Evolutionary conservation across 1,140 invertebrate genomes (phyloP), one percentile per base, ranked within the genome.

Genomic region (Neodiprion fabricii): DNA sequence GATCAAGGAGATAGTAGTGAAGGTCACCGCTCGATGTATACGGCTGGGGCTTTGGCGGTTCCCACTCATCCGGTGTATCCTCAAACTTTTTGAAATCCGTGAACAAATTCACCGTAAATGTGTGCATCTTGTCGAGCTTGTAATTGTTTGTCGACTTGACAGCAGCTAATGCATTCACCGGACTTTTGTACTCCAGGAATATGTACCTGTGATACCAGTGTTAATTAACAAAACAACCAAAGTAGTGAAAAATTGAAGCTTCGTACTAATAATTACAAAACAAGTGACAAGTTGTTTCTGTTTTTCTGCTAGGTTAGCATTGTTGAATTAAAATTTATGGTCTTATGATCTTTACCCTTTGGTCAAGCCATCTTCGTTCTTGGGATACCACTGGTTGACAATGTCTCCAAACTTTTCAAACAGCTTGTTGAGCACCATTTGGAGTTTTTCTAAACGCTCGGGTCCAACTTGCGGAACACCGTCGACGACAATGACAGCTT

Each of bases 21-120:
- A 99, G 89, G 90, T 99, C 98, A 28, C 94, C 94, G 83, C 97
- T 93, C 47, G 95, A 92, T 89, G 93, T 95, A 86, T 97, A 99
- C 0, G 95, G 93, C 79, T 96, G 94, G 4, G 96, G 93, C 70
- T 92, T 91, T 40, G 98, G 98, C 5, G 96, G 93, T 80, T 95
- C 93, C 97, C 97, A 99, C 81, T 97, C 93, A 78, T 97, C 95
- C 11, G 97, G 94, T 76, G 99, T 96, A 77, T 96, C 93, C 79
- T 95, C 93, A 90, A 96, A 98, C 91, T 97, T 98, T 76, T 97
- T 95, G 89, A 99, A 98, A 86, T 99, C 98, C 4, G 96, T 97
- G 82, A 99, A 98, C 9, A 98, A 89, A 88, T 99, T 99, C 1
- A 99, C 96, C 83, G 94, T 91, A 87, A 99, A 98, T 11, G 96